A percentile compares a stretch with the other conserved stretches of the same genome.
Conservation (phyloP, 2,113 vertebrate genomes). For the Cryptotis parvus region DNA sequence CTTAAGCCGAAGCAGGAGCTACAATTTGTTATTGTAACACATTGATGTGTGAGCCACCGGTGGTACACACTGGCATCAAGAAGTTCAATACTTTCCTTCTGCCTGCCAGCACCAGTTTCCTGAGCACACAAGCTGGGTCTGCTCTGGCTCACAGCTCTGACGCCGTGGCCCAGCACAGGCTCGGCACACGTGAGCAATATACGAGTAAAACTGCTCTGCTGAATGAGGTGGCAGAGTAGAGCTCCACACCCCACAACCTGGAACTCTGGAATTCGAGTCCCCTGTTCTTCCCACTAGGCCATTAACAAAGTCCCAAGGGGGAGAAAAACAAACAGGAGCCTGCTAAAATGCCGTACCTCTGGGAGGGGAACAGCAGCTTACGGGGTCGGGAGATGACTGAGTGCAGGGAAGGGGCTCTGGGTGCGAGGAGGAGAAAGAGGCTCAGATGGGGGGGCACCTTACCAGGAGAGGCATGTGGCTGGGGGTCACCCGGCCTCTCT, state of each 20-base stretch:
- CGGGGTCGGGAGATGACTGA: neutral
- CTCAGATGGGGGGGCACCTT: constrained; percentile 12
- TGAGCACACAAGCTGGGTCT: too few relatives aligned
- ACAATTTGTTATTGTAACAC: too few relatives aligned
- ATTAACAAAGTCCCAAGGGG: neutral
- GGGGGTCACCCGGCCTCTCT: constrained; percentile 86
- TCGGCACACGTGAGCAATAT: neutral
- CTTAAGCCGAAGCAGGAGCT: neutral
- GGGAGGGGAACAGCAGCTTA: neutral
- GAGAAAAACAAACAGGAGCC: neutral
- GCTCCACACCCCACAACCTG: neutral
- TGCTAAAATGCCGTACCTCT: neutral
- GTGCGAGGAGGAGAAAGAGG: neutral
- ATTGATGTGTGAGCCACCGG: too few relatives aligned
- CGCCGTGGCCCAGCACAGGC: too few relatives aligned
- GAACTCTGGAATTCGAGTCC: neutral
- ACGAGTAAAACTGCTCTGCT: neutral
- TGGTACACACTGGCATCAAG: too few relatives aligned
- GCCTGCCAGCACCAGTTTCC: neutral
- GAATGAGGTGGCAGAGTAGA: neutral
- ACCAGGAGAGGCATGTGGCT: constrained; percentile 94
- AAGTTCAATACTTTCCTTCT: neutral
- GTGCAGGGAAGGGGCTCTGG: neutral
- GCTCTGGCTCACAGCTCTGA: too few relatives aligned
- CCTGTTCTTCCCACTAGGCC: neutral